Conservation (phyloP, 1,140 invertebrate species). For the Eupristina koningsbergeri region DNA sequence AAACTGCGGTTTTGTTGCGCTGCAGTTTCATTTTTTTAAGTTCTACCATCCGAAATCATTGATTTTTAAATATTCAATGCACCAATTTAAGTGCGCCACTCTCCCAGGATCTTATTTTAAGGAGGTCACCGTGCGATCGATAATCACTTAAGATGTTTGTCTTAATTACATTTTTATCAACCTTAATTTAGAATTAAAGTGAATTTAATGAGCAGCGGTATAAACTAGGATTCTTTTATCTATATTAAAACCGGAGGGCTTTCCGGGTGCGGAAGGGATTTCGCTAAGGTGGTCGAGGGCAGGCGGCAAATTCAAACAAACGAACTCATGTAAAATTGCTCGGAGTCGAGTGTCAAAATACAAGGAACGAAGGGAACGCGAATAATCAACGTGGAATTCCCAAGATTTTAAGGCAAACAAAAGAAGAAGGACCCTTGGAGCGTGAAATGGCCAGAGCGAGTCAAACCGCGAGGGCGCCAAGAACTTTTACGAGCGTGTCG, state of each 20-base stretch:
- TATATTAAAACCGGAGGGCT: not conserved
- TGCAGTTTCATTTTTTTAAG: not conserved
- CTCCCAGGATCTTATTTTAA: not conserved
- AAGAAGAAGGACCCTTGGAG: not conserved
- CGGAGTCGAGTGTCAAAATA: too few species aligned
- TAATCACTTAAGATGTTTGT: not conserved
- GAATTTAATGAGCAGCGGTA: not conserved
- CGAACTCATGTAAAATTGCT: not conserved
- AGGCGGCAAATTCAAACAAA: not conserved
- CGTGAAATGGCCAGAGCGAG: not conserved
- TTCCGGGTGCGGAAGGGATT: too few species aligned
- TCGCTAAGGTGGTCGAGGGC: too few species aligned
- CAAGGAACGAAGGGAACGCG: too few species aligned
- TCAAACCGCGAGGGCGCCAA: not conserved
- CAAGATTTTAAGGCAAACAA: not conserved
- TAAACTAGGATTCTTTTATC: not conserved
- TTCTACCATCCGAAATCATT: not conserved
- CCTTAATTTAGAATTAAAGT: not conserved
- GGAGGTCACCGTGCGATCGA: not conserved
- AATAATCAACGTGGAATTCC: not conserved
- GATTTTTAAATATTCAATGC: not conserved
- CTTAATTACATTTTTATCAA: not conserved
- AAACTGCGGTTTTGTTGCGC: not conserved
- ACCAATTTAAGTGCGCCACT: not conserved
- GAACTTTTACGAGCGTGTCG: conserved; percentile 29